Conservation (phyloP, 2,888 invertebrate genomes). For the Agrotis puta region DNA sequence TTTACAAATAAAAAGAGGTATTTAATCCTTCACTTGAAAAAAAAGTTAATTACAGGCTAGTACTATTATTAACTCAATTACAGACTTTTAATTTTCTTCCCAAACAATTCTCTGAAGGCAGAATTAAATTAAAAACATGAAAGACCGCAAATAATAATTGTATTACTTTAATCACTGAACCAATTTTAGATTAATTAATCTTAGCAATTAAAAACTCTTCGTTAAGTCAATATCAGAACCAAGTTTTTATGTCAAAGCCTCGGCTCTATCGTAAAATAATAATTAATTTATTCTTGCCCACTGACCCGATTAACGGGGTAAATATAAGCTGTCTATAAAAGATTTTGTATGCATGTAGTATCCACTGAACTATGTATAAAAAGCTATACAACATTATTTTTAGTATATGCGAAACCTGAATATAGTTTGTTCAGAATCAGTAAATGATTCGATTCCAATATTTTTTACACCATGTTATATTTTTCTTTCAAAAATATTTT, state of each 20-base stretch:
- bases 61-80: neutral
- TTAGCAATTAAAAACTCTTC: slow-evolving; percentile 45
- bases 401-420: no score
- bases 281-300: slow-evolving; percentile 32
- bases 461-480: no score
- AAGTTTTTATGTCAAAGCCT: slow-evolving; percentile 1
- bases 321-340: slow-evolving; percentile 17
- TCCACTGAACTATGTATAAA: neutral
- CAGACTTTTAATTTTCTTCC: slow-evolving; percentile 3
- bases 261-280: slow-evolving; percentile 17
- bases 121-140: slow-evolving; percentile 18
- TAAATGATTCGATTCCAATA: no score
- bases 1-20: neutral
- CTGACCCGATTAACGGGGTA: slow-evolving; percentile 34
- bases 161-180: slow-evolving; percentile 35
- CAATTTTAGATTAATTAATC: slow-evolving; percentile 37
- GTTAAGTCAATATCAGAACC: slow-evolving; percentile 14
- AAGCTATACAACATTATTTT: no score
- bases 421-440: no score
- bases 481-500: no score
- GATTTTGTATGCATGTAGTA: no score
- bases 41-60: neutral
- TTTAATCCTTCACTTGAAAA: neutral
- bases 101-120: neutral
- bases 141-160: slow-evolving; percentile 17